Evolutionary conservation across 2,888 invertebrate genomes (phyloP), one percentile per base, ranked within the genome.

Genomic region (Chymomyza caudatula): DNA sequence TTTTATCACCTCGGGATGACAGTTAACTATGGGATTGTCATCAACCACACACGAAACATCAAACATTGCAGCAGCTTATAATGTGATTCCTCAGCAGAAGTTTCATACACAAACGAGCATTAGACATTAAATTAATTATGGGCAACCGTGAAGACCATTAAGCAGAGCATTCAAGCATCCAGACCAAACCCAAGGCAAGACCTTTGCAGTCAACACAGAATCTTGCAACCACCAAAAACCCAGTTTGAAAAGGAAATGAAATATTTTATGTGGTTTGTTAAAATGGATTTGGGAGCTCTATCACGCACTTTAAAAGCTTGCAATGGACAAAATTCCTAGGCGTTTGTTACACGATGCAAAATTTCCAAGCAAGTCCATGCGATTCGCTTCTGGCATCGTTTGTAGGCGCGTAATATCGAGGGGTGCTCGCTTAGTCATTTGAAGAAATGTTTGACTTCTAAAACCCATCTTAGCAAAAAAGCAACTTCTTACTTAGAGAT

Each of bases 91-190:
- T 54, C 13, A 17, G 47, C 47, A 15, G 67, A 71, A 78, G 76
- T 76, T 71, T 75, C 71, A 63, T 62, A 74, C 74, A 65, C 59
- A 64, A 74, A 53, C 58, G 44, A 71, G 69, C 79, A 69, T 71
- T 54, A 64, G 65, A 62, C 74, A 78, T 79, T 79, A 75, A 77
- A 73, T 75, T 75, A 69, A 82, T 79, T 79, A 77, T 67, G 73
- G 60, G 22, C 42, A 60, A 64, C 63, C 72, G 74, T 72, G 78
- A 64, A 69, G 74, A 58, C 59, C 58, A 63, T 72, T 72, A 59
- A 54, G 22, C 49, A 56, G 43, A 49, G 17, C 44, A 17, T 4
- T 8, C 29, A 19, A 37, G 13, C 60, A 13, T 49, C 3, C 19
- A 37, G 29, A 37, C 11, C 29, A 37, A 37, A 37, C 29, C 11